Conservation (phyloP, 30 jellyfish, hydroid and myxozoan species). For the Aurelia coerulea region DNA sequence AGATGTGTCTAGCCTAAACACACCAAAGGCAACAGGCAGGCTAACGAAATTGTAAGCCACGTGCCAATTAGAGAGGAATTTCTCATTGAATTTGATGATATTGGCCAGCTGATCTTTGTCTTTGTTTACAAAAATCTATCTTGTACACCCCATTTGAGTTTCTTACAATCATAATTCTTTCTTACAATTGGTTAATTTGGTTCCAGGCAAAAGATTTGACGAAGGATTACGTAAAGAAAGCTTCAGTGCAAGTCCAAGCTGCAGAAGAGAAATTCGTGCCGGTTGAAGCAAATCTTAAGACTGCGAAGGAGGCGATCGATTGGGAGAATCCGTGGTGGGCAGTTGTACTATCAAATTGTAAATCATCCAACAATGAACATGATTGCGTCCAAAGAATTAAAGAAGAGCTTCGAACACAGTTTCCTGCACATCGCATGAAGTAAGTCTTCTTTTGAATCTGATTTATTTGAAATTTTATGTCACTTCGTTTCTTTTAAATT, state of each 20-base stretch:
- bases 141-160: too few species aligned
- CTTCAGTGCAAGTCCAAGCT: slow-evolving; percentile 11
- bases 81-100: too few species aligned
- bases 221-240: slow-evolving; percentile 43
- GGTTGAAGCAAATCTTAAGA: slow-evolving; percentile 16
- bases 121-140: too few species aligned
- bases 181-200: not conserved
- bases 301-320: slow-evolving; percentile 26
- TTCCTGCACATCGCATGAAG: not conserved
- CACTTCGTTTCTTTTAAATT: too few species aligned
- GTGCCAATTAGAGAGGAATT: too few species aligned
- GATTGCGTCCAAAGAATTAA: slow-evolving; percentile 16
- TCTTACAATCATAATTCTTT: too few species aligned
- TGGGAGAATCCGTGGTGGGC: slow-evolving; percentile 74
- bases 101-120: too few species aligned
- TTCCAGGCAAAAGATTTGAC: slow-evolving; percentile 44
- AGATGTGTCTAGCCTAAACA: too few species aligned
- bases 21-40: too few species aligned
- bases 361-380: not conserved
- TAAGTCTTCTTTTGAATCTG: too few species aligned
- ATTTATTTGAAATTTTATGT: too few species aligned
- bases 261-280: slow-evolving; percentile 32
- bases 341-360: not conserved
- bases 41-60: too few species aligned
- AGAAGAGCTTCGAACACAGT: slow-evolving; percentile 7